Base-by-base conservation (phyloP, 2,888 invertebrate species). In the Ectobius pallidus region DNA sequence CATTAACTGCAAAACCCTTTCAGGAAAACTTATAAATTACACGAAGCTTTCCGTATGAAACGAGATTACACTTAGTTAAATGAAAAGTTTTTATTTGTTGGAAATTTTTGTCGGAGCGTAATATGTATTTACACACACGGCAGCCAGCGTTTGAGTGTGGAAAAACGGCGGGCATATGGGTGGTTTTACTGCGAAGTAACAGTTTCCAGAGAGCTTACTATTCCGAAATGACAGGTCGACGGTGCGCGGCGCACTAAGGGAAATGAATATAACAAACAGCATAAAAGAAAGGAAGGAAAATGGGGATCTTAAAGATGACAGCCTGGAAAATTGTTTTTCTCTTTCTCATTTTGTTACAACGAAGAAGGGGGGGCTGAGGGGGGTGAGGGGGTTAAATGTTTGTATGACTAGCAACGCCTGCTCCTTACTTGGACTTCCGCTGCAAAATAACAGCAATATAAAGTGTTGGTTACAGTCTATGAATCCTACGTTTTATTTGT, bases 301-400 rank as follows among this genome's bases (percentile, higher is more conserved):
- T 3, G 3, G 52, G 2, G 22, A 52, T 52, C 52, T 52, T 52
- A 52, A 52, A 52, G n/a, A 52, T 52, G 52, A 52, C 52, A 52
- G 25, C 11, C 25, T 20, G 52, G 25, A 52, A 46, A 46, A 46
- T 46, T 46, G 46, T 52, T 52, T 52, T 52, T 52, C 25, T 11
- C 52, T 46, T 46, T 46, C 52, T 25, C 52, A 52, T 52, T 52
- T 52, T 7, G 18, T 46, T 3, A 14, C 7, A 25, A 16, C 52
- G 25, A 18, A 18, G 25, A 52, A 25, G 1, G 11, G 14, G 14
- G 14, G 14, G 14, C 7, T 39, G 39, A 6, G 14, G 39, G 14
- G 39, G 7, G 25, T 2, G 52, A 14, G 20, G 25, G 25, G 2
- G 2, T 22, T 25, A 52, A 49, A 49, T 52, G 25, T 52, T 52